Base-by-base conservation (phyloP, 2,113 vertebrate genomes). In the Mus pahari region DNA sequence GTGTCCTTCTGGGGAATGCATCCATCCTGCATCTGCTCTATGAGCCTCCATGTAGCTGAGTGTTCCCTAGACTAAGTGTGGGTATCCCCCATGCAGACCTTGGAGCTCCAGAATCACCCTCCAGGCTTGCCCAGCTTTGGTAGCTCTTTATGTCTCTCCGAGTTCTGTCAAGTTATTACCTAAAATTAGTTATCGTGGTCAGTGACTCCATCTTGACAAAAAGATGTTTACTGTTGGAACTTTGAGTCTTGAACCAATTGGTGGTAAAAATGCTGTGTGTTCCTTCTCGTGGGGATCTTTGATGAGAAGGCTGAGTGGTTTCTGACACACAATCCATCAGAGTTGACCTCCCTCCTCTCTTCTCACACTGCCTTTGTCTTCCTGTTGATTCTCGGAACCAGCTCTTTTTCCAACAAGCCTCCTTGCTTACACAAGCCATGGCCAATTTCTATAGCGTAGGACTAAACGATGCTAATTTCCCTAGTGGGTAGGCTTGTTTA, bases 381-480 rank as follows among this genome's bases (percentile, higher is more conserved):
- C 62, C 26, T 17, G 8, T 22, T 81, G 45, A 81, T 70, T 84
- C 64, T 98, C 53, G 26, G 64, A 90, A 77, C 79, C 93, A 79
- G 19, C 55, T 90, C n/a, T 81, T 84, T 53, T 62, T 77, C 55
- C 48, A 87, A 73, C 53, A 86, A 64, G 4, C 19, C 77, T 86
- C 86, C 33, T 45, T 83, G 17, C 16, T 78, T 42, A 31, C 13
- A 11, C 26, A 68, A 96, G 10, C 28, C 45, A 75, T 16, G 73
- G 28, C 17, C 12, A 73, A 2, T 60, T 92, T 93, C 58, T 90
- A 4, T 68, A 75, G 84, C 8, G 96, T 79, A 78, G 12, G 90
- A 58, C 2, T 3, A 62, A 89, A 92, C 4, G n/a, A 62, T 6
- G 22, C 12, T 62, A 70, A 89, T 19, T 89, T 9, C 17, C 16